A percentile compares a stretch with the other conserved stretches of the same genome.
phyloP scores from a whole-genome alignment of 2,113 vertebrate species.

The Cacatua alba region DNA sequence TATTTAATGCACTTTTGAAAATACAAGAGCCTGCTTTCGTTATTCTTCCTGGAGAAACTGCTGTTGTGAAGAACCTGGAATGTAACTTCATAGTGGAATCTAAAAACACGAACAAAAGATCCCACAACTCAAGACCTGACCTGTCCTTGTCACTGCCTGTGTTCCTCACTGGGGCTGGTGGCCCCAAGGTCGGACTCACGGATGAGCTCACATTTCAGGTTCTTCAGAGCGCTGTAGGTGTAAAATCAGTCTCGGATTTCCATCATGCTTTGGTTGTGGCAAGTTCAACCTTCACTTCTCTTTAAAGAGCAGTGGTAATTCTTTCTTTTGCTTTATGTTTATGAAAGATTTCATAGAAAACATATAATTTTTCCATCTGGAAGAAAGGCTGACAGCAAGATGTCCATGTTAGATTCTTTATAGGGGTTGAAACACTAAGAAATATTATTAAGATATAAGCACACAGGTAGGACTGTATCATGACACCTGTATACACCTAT shows the following conservation, averaged over 20 bases:
- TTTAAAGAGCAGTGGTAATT: neutral
- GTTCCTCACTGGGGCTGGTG: neutral
- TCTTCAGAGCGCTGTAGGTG: neutral
- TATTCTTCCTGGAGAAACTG: neutral
- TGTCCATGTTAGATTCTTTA: neutral
- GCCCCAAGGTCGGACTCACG: neutral
- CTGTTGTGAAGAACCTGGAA: neutral
- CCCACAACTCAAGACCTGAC: neutral
- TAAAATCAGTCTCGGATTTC: neutral
- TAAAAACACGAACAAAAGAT: neutral
- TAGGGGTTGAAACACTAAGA: neutral
- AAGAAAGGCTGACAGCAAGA: neutral
- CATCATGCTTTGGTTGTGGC: neutral
- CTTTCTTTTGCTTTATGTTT: neutral
- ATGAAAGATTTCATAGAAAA: neutral
- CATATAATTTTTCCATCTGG: neutral
- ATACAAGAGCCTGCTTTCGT: neutral
- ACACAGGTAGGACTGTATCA: neutral
- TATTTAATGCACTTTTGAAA: neutral
- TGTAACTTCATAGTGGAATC: neutral
- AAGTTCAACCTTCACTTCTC: constrained; percentile 2
- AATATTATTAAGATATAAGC: neutral
- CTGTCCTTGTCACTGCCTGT: neutral
- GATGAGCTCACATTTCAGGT: constrained; percentile 35
- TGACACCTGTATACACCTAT: neutral